Evolutionary conservation across 2,113 vertebrate species (phyloP).

Genomic region (Rhea pennata): DNA sequence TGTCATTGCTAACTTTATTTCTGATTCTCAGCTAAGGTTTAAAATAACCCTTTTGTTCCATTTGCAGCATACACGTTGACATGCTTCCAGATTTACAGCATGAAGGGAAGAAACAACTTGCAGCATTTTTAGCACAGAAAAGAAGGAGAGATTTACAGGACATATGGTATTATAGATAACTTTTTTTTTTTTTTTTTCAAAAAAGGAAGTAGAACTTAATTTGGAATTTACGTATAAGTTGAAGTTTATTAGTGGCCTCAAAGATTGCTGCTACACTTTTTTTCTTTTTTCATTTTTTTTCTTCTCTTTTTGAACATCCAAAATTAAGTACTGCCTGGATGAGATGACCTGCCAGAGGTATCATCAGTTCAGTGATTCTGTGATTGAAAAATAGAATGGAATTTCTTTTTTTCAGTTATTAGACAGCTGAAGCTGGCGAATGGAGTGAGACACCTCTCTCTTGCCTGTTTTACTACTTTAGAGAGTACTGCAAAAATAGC

Average conservation of each 20-base stretch:
- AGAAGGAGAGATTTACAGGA: not conserved
- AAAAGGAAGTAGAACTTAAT: not conserved
- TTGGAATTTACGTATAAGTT: not conserved
- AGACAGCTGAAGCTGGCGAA: not conserved
- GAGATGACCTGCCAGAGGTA: not conserved
- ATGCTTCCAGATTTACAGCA: not conserved
- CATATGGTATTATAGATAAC: not conserved
- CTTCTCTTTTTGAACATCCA: not conserved
- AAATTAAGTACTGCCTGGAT: not conserved
- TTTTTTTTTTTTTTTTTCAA: not conserved
- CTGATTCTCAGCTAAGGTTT: not conserved
- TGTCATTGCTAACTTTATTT: not conserved
- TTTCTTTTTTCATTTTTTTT: rapidly evolving
- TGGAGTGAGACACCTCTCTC: not conserved
- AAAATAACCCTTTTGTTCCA: not conserved
- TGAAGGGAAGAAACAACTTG: not conserved
- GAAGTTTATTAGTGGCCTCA: not conserved
- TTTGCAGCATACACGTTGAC: not conserved
- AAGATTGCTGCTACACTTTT: not conserved
- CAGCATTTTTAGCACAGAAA: not conserved
- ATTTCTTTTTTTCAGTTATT: not conserved
- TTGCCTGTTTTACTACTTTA: not conserved
- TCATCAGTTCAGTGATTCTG: not conserved
- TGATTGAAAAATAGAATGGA: not conserved
- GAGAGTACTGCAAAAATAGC: not conserved